Evolutionary conservation across 2,113 vertebrate species (phyloP).

Genomic region (Phalacrocorax aristotelis): DNA sequence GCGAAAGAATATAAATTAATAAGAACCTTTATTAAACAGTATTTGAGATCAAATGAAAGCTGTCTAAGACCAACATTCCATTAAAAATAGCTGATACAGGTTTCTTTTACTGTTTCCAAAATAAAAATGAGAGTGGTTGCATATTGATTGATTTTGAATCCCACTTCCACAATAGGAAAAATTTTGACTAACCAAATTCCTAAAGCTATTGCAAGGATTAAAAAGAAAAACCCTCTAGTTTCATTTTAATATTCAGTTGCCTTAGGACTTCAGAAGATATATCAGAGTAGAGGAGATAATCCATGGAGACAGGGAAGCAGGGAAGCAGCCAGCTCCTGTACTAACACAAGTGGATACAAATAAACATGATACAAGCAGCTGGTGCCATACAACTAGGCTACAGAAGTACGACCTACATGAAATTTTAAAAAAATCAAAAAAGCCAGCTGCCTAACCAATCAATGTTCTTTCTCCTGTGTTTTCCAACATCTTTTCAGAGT

Average conservation of each 20-base stretch:
- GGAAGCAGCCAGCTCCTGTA: neutral
- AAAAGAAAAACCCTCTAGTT: neutral
- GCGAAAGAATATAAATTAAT: neutral
- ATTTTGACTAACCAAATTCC: neutral
- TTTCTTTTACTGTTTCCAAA: neutral
- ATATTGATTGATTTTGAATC: neutral
- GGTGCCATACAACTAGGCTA: neutral
- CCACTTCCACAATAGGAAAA: neutral
- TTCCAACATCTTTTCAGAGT: neutral
- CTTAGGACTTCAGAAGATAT: neutral
- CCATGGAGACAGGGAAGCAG: neutral
- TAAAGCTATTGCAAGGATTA: neutral
- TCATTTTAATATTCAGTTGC: neutral
- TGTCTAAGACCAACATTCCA: neutral
- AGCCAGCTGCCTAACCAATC: neutral
- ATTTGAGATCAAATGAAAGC: neutral
- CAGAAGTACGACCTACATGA: neutral
- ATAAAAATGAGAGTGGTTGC: neutral
- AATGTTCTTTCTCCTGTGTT: neutral
- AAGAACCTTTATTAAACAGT: neutral
- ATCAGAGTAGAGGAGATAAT: neutral
- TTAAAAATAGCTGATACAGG: neutral
- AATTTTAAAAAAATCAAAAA: neutral
- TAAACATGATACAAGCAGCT: neutral
- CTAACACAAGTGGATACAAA: neutral